Conservation (phyloP, 2,888 invertebrate genomes). For the Netelia melanura region DNA sequence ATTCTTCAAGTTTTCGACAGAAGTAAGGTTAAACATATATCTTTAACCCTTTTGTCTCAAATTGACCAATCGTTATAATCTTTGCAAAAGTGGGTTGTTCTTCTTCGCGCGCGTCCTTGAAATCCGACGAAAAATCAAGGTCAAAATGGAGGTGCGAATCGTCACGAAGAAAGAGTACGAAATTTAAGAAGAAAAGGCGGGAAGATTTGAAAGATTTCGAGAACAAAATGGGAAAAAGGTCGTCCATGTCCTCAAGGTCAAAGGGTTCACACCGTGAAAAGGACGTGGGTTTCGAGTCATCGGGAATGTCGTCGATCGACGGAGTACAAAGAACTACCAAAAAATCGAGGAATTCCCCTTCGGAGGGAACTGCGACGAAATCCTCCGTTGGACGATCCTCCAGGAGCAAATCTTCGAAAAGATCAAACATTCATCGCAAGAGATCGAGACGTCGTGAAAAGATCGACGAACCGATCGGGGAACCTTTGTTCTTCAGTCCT, state of each 20-base stretch:
- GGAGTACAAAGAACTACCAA: constrained; percentile 10
- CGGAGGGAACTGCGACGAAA: neutral
- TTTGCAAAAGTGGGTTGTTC: constrained; percentile 49
- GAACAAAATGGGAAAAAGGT: constrained; percentile 20
- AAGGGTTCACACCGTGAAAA: neutral
- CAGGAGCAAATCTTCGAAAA: constrained; percentile 3
- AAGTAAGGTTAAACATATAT: constrained; percentile 43
- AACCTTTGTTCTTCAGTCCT: constrained; percentile 49
- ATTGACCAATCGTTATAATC: neutral
- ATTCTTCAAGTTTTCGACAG: constrained; percentile 1
- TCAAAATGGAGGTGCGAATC: constrained; percentile 44
- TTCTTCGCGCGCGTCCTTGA: constrained; percentile 19
- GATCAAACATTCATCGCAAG: neutral
- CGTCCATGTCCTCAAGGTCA: constrained; percentile 2
- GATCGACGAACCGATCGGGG: constrained; percentile 25
- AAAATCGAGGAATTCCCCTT: constrained; percentile 17
- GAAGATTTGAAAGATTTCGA: constrained; percentile 14
- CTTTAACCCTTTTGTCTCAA: neutral
- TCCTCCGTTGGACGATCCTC: constrained; percentile 6
- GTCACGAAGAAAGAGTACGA: constrained; percentile 2
- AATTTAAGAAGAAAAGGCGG: constrained; percentile 16
- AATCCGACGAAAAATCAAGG: constrained; percentile 3
- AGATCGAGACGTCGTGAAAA: constrained; percentile 9
- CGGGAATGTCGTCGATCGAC: constrained; percentile 1
- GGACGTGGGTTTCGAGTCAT: constrained; percentile 2